Base-by-base conservation (phyloP, 2,113 vertebrate genomes). In the Shinisaurus crocodilurus region DNA sequence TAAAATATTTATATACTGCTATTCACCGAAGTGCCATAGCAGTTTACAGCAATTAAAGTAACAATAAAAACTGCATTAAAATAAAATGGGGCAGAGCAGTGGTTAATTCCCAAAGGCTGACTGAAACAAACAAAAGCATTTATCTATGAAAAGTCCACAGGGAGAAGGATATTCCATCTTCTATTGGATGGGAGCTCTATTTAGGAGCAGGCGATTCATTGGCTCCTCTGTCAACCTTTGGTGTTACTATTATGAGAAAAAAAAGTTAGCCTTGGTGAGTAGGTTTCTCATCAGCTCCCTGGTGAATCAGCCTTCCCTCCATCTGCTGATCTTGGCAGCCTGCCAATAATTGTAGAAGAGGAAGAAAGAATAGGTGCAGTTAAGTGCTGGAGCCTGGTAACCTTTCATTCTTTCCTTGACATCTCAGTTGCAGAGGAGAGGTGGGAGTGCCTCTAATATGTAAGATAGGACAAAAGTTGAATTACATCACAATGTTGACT, bases 191-290 rank as follows among this genome's bases (percentile, higher is more conserved):
- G 50, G 54, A 40, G 20, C 40, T 75, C 74, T 57, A 29, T 75
- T 87, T 76, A 40, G 72, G 57, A 29, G 40, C 40, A 79, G 37
- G 27, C n/a, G 34, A 48, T 37, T 50, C 65, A n/a, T 67, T 79
- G 29, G 16, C n/a, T 88, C n/a, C 87, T 54, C 32, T 20, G 43
- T 80, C 40, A 57, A 25, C 3, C 1, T 18, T 32, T 43, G n/a
- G 54, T 76, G 27, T 87, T 88, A 37, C 32, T 40, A 12, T 81
- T 81, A 50, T 1, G 23, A 54, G 34, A 29, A 54, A 34, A n/a
- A 70, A 70, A 70, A 70, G 87, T 67, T 81, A 81, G 48, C 23
- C 77, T 81, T 88, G 63, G n/a, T 70, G n/a, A 67, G 18, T 67
- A 79, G 86, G 37, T 79, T 79, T 25, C 18, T 80, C 29, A 80